A percentile compares a stretch with the other conserved stretches of the same genome.
Conservation (phyloP, 2,888 invertebrate species). For the Meghimatium bilineatum region DNA sequence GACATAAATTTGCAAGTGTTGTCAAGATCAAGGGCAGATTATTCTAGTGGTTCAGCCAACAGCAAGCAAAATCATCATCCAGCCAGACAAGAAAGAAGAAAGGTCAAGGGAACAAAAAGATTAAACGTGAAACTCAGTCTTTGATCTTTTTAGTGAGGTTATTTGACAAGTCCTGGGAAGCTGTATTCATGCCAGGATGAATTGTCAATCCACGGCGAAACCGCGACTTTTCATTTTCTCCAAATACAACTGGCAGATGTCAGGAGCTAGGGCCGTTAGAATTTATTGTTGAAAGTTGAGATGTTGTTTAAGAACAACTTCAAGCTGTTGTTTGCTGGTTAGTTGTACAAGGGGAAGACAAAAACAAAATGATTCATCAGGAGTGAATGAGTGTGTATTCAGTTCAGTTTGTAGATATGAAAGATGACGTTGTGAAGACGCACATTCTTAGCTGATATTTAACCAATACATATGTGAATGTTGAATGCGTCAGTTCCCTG, state of each 20-base stretch:
- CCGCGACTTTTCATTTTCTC: background rate
- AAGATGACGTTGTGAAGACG: no score
- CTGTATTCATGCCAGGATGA: background rate
- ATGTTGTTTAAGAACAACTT: no score
- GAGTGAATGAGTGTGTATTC: no score
- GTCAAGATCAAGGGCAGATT: slow-evolving; percentile 7
- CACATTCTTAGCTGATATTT: no score
- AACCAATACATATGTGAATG: no score
- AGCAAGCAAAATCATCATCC: background rate
- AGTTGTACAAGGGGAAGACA: no score
- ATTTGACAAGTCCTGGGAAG: background rate
- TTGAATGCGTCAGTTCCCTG: no score
- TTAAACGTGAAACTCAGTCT: background rate
- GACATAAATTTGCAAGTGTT: background rate
- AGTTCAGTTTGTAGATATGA: no score
- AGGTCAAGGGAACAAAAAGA: background rate
- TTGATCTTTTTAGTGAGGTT: slow-evolving; percentile 21
- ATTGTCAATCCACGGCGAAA: background rate
- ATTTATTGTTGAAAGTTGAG: no score
- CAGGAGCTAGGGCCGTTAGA: background rate
- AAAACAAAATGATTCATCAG: no score
- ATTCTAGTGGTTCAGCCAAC: background rate
- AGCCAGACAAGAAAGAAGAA: background rate
- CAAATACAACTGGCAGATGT: background rate
- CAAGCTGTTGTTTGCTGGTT: no score